phyloP scores from a whole-genome alignment of 2,113 vertebrate genomes.

The Ardeotis arabs region DNA sequence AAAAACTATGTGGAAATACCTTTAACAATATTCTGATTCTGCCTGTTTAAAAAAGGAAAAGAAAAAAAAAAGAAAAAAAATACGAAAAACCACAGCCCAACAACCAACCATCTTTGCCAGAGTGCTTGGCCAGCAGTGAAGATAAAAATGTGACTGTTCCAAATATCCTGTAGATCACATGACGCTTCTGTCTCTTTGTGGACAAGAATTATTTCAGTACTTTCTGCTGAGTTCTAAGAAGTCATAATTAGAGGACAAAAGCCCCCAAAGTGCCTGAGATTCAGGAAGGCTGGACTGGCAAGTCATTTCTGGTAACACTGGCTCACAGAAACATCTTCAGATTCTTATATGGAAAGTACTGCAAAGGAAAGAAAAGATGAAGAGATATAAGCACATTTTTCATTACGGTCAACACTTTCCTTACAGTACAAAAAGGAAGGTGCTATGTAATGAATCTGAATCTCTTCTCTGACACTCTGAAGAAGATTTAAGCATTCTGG shows the following conservation, averaged over 20 bases:
- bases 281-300: conserved; percentile 21
- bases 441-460: neutral
- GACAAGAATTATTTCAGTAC: neutral
- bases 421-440: neutral
- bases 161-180: neutral
- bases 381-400: neutral
- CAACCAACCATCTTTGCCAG: neutral
- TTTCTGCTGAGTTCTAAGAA: conserved; percentile 5
- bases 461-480: neutral
- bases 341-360: conserved; percentile 99
- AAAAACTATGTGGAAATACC: conserved; percentile 59
- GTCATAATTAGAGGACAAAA: conserved; percentile 10
- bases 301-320: neutral
- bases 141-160: conserved; percentile 10
- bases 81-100: neutral
- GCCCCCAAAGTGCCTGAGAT: conserved; percentile 52
- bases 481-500: neutral
- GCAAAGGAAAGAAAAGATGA: conserved; percentile 28
- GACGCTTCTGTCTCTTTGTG: neutral
- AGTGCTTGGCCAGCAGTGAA: neutral
- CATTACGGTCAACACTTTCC: neutral
- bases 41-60: neutral
- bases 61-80: neutral
- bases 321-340: conserved; percentile 74
- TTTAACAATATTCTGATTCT: neutral